These are phyloP conservation scores for Leptinotarsa haldemani DNA, from an alignment of 2,888 invertebrate species.

Conservation along the genomic window DNA sequence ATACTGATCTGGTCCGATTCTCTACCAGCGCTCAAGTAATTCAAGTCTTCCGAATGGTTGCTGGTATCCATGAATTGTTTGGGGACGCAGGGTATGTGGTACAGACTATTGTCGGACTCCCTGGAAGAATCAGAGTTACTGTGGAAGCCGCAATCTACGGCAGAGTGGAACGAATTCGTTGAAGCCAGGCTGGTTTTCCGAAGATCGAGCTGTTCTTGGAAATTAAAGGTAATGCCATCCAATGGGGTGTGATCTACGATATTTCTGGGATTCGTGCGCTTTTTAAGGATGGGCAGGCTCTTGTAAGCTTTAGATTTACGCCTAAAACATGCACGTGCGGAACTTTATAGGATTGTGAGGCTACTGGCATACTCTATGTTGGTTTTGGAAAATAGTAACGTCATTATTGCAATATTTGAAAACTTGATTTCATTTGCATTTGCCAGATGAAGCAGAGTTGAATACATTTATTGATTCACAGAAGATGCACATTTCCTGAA, in stretches of 20 bases:
- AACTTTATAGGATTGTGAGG: not conserved
- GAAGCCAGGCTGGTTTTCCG: constrained; percentile 55
- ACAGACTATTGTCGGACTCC: constrained; percentile 71
- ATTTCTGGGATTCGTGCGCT: constrained; percentile 51
- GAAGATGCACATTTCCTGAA: no score
- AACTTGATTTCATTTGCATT: no score
- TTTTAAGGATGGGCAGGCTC: constrained; percentile 60
- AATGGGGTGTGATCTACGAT: constrained; percentile 58
- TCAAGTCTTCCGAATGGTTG: constrained; percentile 70
- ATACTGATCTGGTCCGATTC: constrained; percentile 74
- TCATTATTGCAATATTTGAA: no score
- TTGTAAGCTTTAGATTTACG: constrained; percentile 61
- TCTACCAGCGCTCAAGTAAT: constrained; percentile 66
- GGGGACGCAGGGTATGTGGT: constrained; percentile 70
- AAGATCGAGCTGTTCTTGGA: constrained; percentile 60
- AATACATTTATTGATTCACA: no score
- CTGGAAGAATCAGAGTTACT: constrained; percentile 62
- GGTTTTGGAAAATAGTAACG: not conserved
- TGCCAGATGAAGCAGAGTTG: no score
- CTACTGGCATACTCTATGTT: not conserved
- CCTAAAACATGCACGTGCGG: constrained; percentile 52
- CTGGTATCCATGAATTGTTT: constrained; percentile 70
- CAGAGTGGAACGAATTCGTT: constrained; percentile 58
- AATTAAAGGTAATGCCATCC: constrained; percentile 64
- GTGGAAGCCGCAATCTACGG: constrained; percentile 57